Base-by-base conservation (phyloP, 2,888 invertebrate genomes). In the Diabrotica balteata region DNA sequence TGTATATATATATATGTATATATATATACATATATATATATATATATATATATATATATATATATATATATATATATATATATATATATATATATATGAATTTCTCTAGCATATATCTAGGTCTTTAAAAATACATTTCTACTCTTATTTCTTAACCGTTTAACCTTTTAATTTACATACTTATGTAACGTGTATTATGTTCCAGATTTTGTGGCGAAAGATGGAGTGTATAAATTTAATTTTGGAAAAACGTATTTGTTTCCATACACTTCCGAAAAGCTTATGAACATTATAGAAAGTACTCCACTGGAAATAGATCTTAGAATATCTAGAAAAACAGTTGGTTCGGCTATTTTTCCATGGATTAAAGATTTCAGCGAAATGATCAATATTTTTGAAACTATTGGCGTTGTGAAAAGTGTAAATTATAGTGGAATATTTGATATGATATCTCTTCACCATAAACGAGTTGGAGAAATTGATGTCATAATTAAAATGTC, bases 161-260 rank as follows among this genome's bases (percentile, higher is more conserved):
- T n/a, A n/a, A 32, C 5, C 32, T 32, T 32, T 32, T 32, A 32
- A 32, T 17, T 17, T 17, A 17, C 17, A 17, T 17, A 17, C 1
- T 17, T 17, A 17, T 32, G 5, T 32, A 32, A 32, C 32, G 32
- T 32, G 4, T 32, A 32, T 32, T 32, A 5, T 5, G 32, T 32
- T 32, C 32, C 32, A 32, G 32, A 32, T 32, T 32, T 2, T 32
- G 32, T 32, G 32, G 32, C 59, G 7, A 5, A 32, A 10, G 43
- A 61, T 44, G 11, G 55, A 51, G 10, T 45, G 10, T 47, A 80
- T 79, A 78, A 58, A 80, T 87, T 79, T 79, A 86, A 85, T 79
- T 85, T 67, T 83, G 88, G 81, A 7, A 87, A 87, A 84, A 88
- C 89, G 1, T 85, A 84, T 75, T 74, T 88, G 22, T 88, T 88